Evolutionary conservation across 2,888 invertebrate species (phyloP).

Genomic region (Clunio marinus): DNA sequence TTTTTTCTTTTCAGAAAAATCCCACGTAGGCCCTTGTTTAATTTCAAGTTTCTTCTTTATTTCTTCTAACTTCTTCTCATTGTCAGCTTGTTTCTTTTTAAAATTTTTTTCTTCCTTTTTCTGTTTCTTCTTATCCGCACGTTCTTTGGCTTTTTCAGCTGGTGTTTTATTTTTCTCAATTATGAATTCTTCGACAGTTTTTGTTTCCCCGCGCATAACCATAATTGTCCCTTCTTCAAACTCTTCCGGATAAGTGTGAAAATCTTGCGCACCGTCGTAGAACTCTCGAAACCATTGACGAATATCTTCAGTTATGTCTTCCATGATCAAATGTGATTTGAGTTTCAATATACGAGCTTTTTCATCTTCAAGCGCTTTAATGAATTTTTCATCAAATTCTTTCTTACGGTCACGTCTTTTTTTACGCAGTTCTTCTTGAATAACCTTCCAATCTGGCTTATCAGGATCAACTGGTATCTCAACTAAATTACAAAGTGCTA

Average conservation of each 20-base stretch:
- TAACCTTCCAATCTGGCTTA: slow-evolving; percentile 44
- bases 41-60: slow-evolving; percentile 42
- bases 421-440: slow-evolving; percentile 3
- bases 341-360: slow-evolving; percentile 52
- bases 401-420: slow-evolving; percentile 44
- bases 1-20: slow-evolving; percentile 25
- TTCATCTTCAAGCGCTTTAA: slow-evolving; percentile 51
- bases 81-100: slow-evolving; percentile 42
- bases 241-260: slow-evolving; percentile 54
- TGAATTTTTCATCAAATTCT: slow-evolving; percentile 46
- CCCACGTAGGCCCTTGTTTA: slow-evolving; percentile 43
- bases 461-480: slow-evolving; percentile 47
- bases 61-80: slow-evolving; percentile 42
- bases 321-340: slow-evolving; percentile 58
- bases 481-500: slow-evolving; percentile 50
- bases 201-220: slow-evolving; percentile 52
- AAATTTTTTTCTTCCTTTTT: slow-evolving; percentile 44
- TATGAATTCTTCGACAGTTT: slow-evolving; percentile 49
- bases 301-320: slow-evolving; percentile 70
- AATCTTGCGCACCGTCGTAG: slow-evolving; percentile 45
- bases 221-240: slow-evolving; percentile 53
- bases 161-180: slow-evolving; percentile 44
- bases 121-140: slow-evolving; percentile 43
- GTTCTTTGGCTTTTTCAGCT: slow-evolving; percentile 44
- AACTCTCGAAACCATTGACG: slow-evolving; percentile 67